Conservation (phyloP, 1,140 invertebrate genomes). For the Cotesia chilonis region DNA sequence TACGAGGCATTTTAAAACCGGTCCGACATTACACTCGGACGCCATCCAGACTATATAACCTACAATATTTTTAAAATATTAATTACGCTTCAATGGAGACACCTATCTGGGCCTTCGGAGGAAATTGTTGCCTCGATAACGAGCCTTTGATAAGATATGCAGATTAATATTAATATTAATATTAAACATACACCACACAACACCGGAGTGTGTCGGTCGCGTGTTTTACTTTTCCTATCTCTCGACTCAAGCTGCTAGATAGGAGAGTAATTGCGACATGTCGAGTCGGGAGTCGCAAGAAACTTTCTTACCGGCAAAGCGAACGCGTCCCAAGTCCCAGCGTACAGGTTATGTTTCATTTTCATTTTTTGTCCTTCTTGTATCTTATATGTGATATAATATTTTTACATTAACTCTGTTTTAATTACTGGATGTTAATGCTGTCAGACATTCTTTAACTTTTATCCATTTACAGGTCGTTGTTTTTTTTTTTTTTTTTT, state of each 20-base stretch:
- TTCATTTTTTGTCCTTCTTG: background rate
- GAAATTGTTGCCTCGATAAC: conserved; percentile 32
- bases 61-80: conserved; percentile 6
- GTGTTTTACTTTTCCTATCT: conserved; percentile 25
- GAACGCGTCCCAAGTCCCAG: background rate
- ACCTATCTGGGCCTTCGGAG: conserved; percentile 5
- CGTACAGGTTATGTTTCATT: background rate
- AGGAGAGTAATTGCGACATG: conserved; percentile 22
- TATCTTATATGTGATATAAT: too few relatives aligned
- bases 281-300: background rate
- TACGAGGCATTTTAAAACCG: too few relatives aligned
- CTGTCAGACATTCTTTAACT: conserved; percentile 3
- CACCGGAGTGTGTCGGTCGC: conserved; percentile 11
- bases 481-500: background rate
- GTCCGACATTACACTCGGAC: too few relatives aligned
- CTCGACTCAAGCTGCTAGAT: background rate
- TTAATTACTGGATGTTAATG: conserved; percentile 18
- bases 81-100: conserved; percentile 25
- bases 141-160: conserved; percentile 31
- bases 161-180: too few relatives aligned
- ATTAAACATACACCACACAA: too few relatives aligned
- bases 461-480: background rate
- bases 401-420: background rate
- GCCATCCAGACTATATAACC: background rate
- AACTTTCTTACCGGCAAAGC: conserved; percentile 16